phyloP scores from a whole-genome alignment of 2,888 invertebrate species.

The Artemia sinica region DNA sequence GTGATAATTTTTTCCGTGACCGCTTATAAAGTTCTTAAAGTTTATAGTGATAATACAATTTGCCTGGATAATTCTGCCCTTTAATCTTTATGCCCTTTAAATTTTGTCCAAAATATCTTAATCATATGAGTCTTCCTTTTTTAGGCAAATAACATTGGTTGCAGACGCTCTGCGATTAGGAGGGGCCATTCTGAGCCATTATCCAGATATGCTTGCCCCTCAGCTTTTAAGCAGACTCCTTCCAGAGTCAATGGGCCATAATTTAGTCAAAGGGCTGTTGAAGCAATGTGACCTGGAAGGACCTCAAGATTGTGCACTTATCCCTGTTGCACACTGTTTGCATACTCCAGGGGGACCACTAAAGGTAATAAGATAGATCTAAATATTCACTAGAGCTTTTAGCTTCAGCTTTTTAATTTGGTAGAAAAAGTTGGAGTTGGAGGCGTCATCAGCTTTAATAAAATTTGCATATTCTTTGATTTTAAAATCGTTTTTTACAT shows the following conservation, averaged over 20 bases:
- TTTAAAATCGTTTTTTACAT: no score
- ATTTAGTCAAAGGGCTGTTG: constrained; percentile 66
- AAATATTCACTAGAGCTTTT: neutral
- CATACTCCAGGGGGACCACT: constrained; percentile 97
- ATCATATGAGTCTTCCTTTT: constrained; percentile 19
- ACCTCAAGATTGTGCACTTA: constrained; percentile 65
- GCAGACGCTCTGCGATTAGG: constrained; percentile 84
- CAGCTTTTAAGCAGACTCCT: constrained; percentile 78
- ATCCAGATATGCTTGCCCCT: constrained; percentile 89
- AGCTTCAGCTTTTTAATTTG: neutral
- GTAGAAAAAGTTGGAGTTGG: neutral
- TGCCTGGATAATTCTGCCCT: no score
- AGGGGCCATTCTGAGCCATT: constrained; percentile 73
- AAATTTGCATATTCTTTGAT: no score
- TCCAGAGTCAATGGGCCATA: constrained; percentile 68
- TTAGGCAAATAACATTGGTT: constrained; percentile 69
- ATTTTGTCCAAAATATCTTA: no score
- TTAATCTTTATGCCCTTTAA: no score
- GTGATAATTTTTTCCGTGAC: no score
- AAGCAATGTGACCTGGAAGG: constrained; percentile 80
- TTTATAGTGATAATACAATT: no score
- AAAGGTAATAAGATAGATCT: constrained; percentile 44
- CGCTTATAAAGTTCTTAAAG: no score
- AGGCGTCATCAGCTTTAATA: no score
- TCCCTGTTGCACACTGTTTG: constrained; percentile 84